Evolutionary conservation across 2,113 vertebrate genomes (phyloP), one percentile per base, ranked within the genome.

Genomic region (Diglossa brunneiventris): DNA sequence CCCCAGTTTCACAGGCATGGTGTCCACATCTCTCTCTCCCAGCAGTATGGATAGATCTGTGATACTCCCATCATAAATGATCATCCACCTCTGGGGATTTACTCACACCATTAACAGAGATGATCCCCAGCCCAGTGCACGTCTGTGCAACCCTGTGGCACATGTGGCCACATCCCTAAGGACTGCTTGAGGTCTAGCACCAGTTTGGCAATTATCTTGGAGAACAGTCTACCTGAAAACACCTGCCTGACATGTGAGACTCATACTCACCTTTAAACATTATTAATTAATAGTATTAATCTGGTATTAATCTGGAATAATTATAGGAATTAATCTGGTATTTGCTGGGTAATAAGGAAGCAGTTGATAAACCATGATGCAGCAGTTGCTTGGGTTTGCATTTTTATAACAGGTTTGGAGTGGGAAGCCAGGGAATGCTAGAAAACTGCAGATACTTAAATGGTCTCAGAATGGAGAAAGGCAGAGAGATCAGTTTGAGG

Each of bases 381-480:
- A 69, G 3, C 49, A 46, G 49, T 46, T 41, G 21, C 56, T 46
- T 72, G 52, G n/a, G 20, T 67, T 87, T 80, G 68, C 42, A 21
- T 63, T 95, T 91, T 72, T 53, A 17, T 53, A 33, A 41, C 33
- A 18, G 0, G 0, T 61, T 47, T 52, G 78, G 68, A 58, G 52
- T 13, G 22, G 53, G 58, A 87, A 42, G 56, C 20, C 5, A 2
- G 24, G 0, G 0, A 55, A 11, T 8, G 39, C 22, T 9, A 7
- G 50, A 81, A 47, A 70, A 37, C 31, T 37, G 33, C 19, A 44
- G 68, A 46, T 33, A 42, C 21, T 62, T 62, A 30, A n/a, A 42
- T 8, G 12, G n/a, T 35, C 55, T 64, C 66, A 37, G 55, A 27
- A 33, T 10, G 39, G 47, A 18, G 24, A 50, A 59, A 49, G 26